Conservation (phyloP, 1,140 invertebrate species). For the Saxidomus purpurata region DNA sequence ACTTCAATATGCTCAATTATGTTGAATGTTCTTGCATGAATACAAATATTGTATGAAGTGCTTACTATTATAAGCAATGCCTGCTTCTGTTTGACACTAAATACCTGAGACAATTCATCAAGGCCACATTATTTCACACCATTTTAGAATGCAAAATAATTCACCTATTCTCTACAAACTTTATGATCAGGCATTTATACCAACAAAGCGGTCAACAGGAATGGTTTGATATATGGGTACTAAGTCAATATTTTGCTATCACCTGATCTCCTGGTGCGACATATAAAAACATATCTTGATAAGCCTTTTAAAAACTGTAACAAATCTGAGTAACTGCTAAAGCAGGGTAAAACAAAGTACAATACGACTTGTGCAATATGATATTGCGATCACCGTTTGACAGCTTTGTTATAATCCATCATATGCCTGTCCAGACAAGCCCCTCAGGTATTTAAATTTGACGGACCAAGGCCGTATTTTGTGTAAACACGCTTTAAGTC, state of each 20-base stretch:
- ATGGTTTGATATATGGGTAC: not conserved
- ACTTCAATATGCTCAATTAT: no score
- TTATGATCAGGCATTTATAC: not conserved
- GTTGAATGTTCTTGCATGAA: no score
- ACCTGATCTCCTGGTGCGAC: not conserved
- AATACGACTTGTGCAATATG: not conserved
- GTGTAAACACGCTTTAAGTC: constrained; percentile 48
- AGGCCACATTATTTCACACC: no score
- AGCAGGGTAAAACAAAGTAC: not conserved
- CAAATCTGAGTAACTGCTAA: constrained; percentile 13
- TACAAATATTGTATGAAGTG: no score
- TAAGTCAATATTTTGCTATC: constrained; percentile 13
- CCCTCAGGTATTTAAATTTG: constrained; percentile 44
- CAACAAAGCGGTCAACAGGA: not conserved
- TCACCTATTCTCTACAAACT: not conserved
- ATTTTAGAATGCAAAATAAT: no score
- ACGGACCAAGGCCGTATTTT: constrained; percentile 16
- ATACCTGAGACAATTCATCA: no score
- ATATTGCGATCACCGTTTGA: not conserved
- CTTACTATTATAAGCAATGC: no score
- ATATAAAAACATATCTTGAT: constrained; percentile 1
- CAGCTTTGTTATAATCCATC: constrained; percentile 13
- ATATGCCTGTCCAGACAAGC: constrained; percentile 3
- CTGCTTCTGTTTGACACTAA: no score
- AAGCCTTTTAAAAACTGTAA: not conserved